These are phyloP conservation scores for Calidris pugnax DNA, from an alignment of 2,113 vertebrate species.

Conservation along the genomic window DNA sequence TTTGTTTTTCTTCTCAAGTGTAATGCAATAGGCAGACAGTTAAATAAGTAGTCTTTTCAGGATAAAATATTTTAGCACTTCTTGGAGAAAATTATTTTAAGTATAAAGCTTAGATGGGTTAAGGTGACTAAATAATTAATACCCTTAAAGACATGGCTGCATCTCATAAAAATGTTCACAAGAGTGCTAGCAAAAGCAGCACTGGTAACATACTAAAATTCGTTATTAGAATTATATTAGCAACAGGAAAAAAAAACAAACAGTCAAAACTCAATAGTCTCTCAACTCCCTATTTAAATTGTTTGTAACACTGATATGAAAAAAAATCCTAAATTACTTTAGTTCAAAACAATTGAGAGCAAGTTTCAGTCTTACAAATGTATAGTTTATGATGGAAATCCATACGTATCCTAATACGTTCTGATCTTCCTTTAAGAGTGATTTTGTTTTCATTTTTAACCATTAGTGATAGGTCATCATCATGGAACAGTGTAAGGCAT, in stretches of 20 bases:
- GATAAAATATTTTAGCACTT: slow-evolving; percentile 12
- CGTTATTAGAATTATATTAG: slow-evolving; percentile 5
- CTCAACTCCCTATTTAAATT: slow-evolving; percentile 7
- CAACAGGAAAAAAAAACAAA: neutral
- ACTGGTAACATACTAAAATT: slow-evolving; percentile 24
- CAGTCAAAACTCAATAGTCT: neutral
- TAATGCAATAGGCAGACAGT: neutral
- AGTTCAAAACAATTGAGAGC: neutral
- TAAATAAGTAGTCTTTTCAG: neutral
- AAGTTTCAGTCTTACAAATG: neutral
- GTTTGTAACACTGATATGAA: slow-evolving; percentile 63
- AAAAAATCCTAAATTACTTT: neutral
- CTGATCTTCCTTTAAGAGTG: neutral
- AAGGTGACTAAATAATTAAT: slow-evolving; percentile 56
- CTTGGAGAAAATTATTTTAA: neutral
- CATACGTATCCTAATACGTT: neutral
- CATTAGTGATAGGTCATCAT: neutral
- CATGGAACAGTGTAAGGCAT: neutral
- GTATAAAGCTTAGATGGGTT: neutral
- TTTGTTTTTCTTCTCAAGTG: neutral
- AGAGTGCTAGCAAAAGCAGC: slow-evolving; percentile 46
- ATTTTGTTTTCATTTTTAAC: neutral
- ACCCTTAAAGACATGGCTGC: slow-evolving; percentile 37
- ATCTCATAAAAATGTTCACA: slow-evolving; percentile 48
- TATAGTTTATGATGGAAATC: neutral